Evolutionary conservation across 2,113 vertebrate species (phyloP).

Genomic region (Microcebus jonahi): DNA sequence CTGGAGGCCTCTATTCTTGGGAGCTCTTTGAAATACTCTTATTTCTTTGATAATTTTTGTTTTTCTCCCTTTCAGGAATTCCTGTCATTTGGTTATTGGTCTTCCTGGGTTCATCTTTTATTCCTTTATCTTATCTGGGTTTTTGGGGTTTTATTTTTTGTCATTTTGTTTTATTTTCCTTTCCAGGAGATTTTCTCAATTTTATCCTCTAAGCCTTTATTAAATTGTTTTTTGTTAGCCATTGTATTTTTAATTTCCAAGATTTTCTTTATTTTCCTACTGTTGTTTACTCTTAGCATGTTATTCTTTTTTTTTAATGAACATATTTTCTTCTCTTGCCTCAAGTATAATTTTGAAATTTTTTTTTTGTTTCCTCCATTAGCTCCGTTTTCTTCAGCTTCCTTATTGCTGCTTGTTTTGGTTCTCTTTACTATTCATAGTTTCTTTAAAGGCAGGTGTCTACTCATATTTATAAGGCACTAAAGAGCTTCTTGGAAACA

Average conservation of each 20-base stretch:
- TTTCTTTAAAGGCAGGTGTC: neutral
- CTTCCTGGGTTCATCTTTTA: neutral
- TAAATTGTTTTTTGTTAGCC: neutral
- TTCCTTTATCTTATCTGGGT: neutral
- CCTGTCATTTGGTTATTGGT: neutral
- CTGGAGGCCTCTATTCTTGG: neutral
- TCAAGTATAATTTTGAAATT: neutral
- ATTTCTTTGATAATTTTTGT: neutral
- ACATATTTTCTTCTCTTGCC: neutral
- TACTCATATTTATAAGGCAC: neutral
- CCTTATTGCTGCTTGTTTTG: neutral
- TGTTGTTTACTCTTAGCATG: neutral
- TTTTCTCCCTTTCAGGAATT: neutral
- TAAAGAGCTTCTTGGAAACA: neutral
- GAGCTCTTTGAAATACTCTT: neutral
- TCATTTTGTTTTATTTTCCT: neutral
- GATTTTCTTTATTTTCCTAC: neutral
- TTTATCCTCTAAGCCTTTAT: neutral
- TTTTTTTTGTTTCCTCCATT: neutral
- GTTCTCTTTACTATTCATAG: neutral
- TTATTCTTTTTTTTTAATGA: neutral
- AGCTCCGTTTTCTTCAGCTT: neutral
- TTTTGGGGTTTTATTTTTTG: neutral
- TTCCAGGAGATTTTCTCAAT: neutral
- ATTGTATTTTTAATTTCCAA: neutral